Evolutionary conservation across 2,797 vertebrate species (phyloP).

Genomic region (Siniperca obscura): DNA sequence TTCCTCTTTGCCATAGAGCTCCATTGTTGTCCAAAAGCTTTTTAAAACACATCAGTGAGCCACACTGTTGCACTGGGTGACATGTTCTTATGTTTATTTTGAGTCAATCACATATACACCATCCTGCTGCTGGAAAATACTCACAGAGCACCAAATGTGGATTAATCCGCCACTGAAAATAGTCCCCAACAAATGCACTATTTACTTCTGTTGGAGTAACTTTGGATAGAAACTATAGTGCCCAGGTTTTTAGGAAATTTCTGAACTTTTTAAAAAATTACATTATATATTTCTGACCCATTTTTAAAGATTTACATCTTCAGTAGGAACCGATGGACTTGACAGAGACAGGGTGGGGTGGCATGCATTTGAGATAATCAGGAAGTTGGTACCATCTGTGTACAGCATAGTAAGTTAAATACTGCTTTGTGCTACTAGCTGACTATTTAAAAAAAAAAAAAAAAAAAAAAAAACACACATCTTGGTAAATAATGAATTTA

Average conservation of each 20-base stretch:
- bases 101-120: background rate
- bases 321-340: background rate
- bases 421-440: conserved; percentile 2
- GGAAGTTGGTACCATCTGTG: conserved; percentile 17
- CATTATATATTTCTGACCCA: too few species aligned
- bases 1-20: background rate
- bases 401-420: background rate
- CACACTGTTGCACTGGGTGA: background rate
- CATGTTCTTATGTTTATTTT: background rate
- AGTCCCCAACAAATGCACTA: background rate
- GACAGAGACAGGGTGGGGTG: too few species aligned
- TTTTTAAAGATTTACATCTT: background rate
- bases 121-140: background rate
- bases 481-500: conserved; percentile 59
- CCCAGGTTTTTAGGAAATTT: too few species aligned
- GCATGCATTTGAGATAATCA: background rate
- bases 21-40: background rate
- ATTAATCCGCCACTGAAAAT: background rate
- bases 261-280: too few species aligned
- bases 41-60: background rate
- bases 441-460: conserved; percentile 35
- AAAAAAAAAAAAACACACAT: conserved; percentile 25
- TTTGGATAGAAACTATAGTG: background rate
- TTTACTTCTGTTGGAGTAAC: background rate
- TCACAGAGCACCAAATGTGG: background rate